Percentiles rank a stretch among this genome's conserved stretches.
phyloP scores from a whole-genome alignment of 2,797 vertebrate species.

The Echeneis naucrates region DNA sequence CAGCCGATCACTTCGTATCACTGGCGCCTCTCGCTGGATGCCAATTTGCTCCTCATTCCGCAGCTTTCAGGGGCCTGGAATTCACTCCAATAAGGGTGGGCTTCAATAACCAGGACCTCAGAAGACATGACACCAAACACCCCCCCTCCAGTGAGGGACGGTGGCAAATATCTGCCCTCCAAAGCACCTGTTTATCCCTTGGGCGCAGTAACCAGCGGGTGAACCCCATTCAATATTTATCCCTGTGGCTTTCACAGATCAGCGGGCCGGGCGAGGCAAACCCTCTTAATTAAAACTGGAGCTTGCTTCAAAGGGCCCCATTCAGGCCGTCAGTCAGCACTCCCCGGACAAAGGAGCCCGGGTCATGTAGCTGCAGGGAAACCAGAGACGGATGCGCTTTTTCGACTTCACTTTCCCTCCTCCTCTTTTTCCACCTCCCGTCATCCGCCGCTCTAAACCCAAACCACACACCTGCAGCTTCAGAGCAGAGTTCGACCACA shows the following conservation, averaged over 20 bases:
- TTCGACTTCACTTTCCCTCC: conserved; percentile 78
- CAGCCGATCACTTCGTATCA: conserved; percentile 63
- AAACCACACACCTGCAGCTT: conserved; percentile 68
- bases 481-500: conserved; percentile 86
- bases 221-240: conserved; percentile 99
- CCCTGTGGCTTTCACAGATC: conserved; percentile 99
- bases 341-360: conserved; percentile 89
- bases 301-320: conserved; percentile 98
- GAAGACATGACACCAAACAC: conserved; percentile 78
- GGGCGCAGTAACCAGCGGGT: conserved; percentile 96
- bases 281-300: conserved; percentile 99
- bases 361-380: conserved; percentile 97
- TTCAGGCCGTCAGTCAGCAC: conserved; percentile 98
- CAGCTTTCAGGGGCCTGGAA: conserved; percentile 69
- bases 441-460: conserved; percentile 54
- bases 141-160: conserved; percentile 62
- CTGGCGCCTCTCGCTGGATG: conserved; percentile 73
- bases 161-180: conserved; percentile 79
- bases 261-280: conserved; percentile 96
- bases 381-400: conserved; percentile 91
- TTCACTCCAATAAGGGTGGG: conserved; percentile 74
- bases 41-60: conserved; percentile 81
- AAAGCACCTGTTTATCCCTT: conserved; percentile 98
- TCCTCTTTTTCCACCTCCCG: conserved; percentile 77
- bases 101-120: conserved; percentile 72